A percentile compares a stretch with the other conserved stretches of the same genome.
phyloP scores from a whole-genome alignment of 2,113 vertebrate species.

The Narcine bancroftii region DNA sequence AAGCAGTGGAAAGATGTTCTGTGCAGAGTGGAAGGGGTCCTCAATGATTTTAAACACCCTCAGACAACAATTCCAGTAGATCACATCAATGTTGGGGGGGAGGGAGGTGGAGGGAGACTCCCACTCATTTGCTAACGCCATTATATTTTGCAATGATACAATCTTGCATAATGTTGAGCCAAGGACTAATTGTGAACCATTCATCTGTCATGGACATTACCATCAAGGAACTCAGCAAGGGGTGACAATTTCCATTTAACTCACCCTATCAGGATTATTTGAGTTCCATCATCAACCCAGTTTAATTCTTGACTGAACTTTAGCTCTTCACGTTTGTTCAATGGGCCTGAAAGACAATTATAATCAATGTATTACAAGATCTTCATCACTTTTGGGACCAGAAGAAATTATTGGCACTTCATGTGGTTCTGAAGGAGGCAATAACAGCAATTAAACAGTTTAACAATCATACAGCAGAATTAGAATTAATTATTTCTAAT shows the following conservation, averaged over 20 bases:
- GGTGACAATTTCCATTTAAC: neutral
- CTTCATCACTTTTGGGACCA: neutral
- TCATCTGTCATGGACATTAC: neutral
- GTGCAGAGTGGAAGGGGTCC: too few relatives aligned
- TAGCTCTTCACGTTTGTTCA: neutral
- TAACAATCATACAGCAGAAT: neutral
- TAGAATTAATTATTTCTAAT: neutral
- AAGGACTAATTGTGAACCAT: neutral
- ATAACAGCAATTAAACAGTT: neutral
- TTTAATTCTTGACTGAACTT: neutral
- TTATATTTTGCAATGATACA: neutral
- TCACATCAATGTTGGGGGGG: too few relatives aligned
- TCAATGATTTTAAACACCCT: too few relatives aligned
- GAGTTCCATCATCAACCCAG: neutral
- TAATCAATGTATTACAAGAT: neutral
- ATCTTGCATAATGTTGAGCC: neutral
- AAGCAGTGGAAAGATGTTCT: too few relatives aligned
- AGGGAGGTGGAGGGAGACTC: too few relatives aligned
- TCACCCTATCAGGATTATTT: neutral
- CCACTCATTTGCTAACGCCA: too few relatives aligned
- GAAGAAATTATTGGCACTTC: neutral
- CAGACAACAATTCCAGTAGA: too few relatives aligned
- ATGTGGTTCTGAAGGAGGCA: neutral
- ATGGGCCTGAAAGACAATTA: neutral
- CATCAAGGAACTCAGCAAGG: neutral